These are phyloP conservation scores for Trachelipus rathkii DNA, from an alignment of 1,140 invertebrate genomes.

Conservation along the genomic window DNA sequence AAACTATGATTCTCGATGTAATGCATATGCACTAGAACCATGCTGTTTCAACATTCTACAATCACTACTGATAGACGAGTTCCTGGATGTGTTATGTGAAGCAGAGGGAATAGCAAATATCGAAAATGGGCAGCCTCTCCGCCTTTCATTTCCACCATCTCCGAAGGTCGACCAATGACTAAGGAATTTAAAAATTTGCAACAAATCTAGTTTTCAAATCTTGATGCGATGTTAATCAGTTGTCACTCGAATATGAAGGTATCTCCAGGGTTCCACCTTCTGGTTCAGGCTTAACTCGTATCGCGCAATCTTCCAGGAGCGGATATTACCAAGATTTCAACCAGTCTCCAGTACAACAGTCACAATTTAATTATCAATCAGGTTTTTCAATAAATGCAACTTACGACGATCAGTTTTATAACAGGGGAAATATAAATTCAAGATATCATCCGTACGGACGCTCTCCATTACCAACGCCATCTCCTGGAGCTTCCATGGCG, in stretches of 20 bases:
- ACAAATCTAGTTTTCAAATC: constrained; percentile 25
- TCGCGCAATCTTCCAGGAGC: constrained; percentile 36
- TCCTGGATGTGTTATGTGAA: not conserved
- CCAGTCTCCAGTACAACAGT: constrained; percentile 24
- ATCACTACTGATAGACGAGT: not conserved
- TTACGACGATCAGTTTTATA: constrained; percentile 52
- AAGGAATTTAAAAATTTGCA: constrained; percentile 41
- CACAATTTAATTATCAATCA: constrained; percentile 1
- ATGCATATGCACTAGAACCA: not conserved
- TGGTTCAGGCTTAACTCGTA: constrained; percentile 32
- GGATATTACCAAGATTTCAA: constrained; percentile 37
- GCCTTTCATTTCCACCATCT: not conserved
- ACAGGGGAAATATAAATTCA: constrained; percentile 21
- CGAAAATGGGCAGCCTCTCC: not conserved
- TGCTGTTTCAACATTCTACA: too few relatives aligned
- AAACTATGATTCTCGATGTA: not conserved
- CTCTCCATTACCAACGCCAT: constrained; percentile 39
- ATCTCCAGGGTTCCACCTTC: constrained; percentile 41
- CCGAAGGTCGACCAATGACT: constrained; percentile 37
- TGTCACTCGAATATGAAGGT: constrained; percentile 25
- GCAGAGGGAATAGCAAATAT: not conserved
- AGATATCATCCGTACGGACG: constrained; percentile 41
- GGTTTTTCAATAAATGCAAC: constrained; percentile 55
- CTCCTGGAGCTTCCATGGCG: constrained; percentile 31
- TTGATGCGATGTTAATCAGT: not conserved